Base-by-base conservation (phyloP, 2,888 invertebrate genomes). In the Cephalotes varians region DNA sequence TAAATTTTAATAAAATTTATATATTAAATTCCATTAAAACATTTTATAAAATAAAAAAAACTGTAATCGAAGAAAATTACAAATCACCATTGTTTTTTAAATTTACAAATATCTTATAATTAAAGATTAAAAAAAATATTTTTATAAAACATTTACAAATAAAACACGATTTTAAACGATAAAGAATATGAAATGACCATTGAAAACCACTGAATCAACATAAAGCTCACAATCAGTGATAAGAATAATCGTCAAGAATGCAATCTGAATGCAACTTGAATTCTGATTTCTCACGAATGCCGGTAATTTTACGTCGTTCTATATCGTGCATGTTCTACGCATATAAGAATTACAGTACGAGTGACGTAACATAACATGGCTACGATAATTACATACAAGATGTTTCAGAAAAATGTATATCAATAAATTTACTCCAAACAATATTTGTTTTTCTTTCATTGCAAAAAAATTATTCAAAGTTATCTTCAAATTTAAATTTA, bases 341-440 rank as follows among this genome's bases (percentile, higher is more conserved):
- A 51, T 56, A 21, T 69, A 77, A 25, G 56, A n/a, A 77, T 31
- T 18, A 15, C 15, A 47, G 9, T 18, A 51, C 73, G 37, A 44
- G 62, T 81, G 21, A 74, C 15, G 82, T 25, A 54, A 64, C 28
- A 10, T n/a, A 54, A 56, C 31, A 21, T 2, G 64, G 51, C 62
- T 67, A 15, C 25, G 54, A 80, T 80, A 79, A 81, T 73, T 44
- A 49, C 15, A 49, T 12, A 62, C 49, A 77, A 77, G 51, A 31
- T 77, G 56, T 12, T 21, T 56, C 21, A 31, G 5, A 67, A 65
- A 56, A 21, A 67, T 9, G 18, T 25, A 34, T 21, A 60, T 47
- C 15, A 28, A n/a, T 49, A 34, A 12, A 65, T 56, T 10, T 12
- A 34, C 0, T 37, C 12, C 4, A 31, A 71, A 51, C n/a, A 21